These are phyloP conservation scores for Aromia moschata DNA, from an alignment of 2,888 invertebrate species.

Conservation along the genomic window DNA sequence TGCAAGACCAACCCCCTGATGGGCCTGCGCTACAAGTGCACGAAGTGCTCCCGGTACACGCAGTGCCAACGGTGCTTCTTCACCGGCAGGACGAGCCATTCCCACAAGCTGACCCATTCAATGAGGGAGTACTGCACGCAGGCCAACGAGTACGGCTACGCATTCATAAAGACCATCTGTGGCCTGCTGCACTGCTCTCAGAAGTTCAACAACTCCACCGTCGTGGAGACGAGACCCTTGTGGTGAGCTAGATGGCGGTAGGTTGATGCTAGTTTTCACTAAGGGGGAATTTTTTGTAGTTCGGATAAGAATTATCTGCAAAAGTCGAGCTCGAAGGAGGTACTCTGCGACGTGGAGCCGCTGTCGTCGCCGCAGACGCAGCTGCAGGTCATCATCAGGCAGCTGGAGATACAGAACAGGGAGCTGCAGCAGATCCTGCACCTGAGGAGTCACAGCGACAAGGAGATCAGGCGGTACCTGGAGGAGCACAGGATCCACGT, in stretches of 20 bases:
- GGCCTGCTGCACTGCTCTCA: conserved; percentile 51
- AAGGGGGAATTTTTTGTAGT: conserved; percentile 28
- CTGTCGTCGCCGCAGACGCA: conserved; percentile 68
- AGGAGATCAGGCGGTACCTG: conserved; percentile 66
- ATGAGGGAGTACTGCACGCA: conserved; percentile 71
- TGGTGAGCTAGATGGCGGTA: conserved; percentile 62
- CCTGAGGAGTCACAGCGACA: conserved; percentile 57
- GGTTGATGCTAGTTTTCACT: neutral
- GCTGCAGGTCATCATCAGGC: conserved; percentile 75
- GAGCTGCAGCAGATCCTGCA: conserved; percentile 65
- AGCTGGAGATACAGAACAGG: conserved; percentile 75
- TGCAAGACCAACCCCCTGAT: conserved; percentile 69
- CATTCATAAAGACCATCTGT: conserved; percentile 53
- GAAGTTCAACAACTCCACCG: conserved; percentile 36
- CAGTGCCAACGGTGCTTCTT: conserved; percentile 77
- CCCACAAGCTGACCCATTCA: conserved; percentile 73
- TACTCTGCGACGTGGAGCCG: conserved; percentile 49
- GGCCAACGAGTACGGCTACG: conserved; percentile 46
- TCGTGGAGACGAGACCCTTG: conserved; percentile 55
- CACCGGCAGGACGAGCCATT: conserved; percentile 67
- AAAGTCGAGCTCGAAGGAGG: conserved; percentile 42
- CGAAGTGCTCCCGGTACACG: conserved; percentile 72
- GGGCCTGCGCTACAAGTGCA: conserved; percentile 72
- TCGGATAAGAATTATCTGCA: conserved; percentile 46
- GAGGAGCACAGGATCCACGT: conserved; percentile 72